A percentile compares a stretch with the other conserved stretches of the same genome.
Conservation (phyloP, 2,888 invertebrate species). For the Choristoneura rosaceana region DNA sequence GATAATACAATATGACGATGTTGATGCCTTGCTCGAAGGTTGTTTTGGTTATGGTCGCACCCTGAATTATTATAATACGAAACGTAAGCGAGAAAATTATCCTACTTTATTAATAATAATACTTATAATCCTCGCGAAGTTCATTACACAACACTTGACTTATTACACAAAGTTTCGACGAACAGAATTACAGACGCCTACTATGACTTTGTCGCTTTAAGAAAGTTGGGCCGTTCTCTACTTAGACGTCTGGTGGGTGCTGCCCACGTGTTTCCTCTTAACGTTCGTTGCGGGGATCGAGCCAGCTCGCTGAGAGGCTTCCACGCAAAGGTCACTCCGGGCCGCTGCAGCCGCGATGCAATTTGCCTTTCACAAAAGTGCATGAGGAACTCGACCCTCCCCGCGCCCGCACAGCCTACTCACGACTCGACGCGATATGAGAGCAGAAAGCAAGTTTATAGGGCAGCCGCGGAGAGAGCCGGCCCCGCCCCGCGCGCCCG, state of each 20-base stretch:
- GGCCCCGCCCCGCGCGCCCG: constrained; percentile 47
- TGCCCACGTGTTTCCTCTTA: constrained; percentile 28
- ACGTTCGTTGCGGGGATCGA: neutral
- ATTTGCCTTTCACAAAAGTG: constrained; percentile 76
- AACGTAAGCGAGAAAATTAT: neutral
- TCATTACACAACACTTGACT: neutral
- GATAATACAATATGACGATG: constrained; percentile 18
- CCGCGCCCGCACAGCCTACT: constrained; percentile 57
- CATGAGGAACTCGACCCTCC: constrained; percentile 51
- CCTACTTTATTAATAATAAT: too few relatives aligned
- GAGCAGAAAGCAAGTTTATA: constrained; percentile 76
- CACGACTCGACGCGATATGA: constrained; percentile 57
- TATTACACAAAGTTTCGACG: neutral
- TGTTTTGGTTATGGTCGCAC: neutral
- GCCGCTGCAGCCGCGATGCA: constrained; percentile 49
- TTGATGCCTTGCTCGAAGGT: neutral
- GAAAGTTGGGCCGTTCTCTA: constrained; percentile 8
- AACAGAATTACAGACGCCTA: constrained; percentile 1
- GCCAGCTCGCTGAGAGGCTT: constrained; percentile 16
- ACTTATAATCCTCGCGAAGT: neutral
- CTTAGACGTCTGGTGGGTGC: constrained; percentile 5
- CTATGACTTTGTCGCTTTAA: neutral
- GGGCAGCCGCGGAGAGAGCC: constrained; percentile 65
- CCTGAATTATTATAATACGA: neutral
- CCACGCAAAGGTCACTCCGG: constrained; percentile 33